Conservation (phyloP, 2,888 invertebrate species). For the Dynastes grantii region DNA sequence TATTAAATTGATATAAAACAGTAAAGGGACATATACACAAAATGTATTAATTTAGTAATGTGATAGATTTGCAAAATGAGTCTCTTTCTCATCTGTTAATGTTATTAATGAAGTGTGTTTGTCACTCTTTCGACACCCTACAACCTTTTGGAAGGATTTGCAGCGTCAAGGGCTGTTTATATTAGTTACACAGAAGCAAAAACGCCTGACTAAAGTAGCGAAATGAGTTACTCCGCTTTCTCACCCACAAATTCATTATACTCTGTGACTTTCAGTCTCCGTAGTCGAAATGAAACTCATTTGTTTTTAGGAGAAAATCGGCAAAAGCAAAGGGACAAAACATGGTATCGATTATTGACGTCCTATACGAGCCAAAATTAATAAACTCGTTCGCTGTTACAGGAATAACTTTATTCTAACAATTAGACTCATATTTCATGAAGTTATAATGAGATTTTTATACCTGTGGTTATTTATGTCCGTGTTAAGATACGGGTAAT, state of each 20-base stretch:
- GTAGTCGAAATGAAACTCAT: conserved; percentile 21
- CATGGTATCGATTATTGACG: neutral
- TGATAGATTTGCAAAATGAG: no score
- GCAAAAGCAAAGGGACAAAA: neutral
- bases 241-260: conserved; percentile 33
- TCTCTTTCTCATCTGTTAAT: neutral
- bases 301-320: conserved; percentile 21
- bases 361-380: conserved; percentile 29
- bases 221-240: conserved; percentile 35
- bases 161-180: conserved; percentile 24
- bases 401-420: conserved; percentile 62
- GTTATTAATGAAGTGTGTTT: conserved; percentile 44
- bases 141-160: neutral
- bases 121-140: conserved; percentile 47
- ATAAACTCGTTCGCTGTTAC: conserved; percentile 43
- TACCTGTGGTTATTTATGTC: conserved; percentile 66
- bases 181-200: conserved; percentile 49
- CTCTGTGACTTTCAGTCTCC: conserved; percentile 17
- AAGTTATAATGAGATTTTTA: conserved; percentile 66
- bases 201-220: conserved; percentile 38
- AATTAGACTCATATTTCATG: conserved; percentile 67
- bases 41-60: no score
- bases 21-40: no score
- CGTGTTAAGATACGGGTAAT: conserved; percentile 67
- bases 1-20: no score